Percentiles rank a stretch among this genome's conserved stretches.
Evolutionary conservation across 1,140 invertebrate genomes (phyloP).

Genomic region (Amyelois transitella): DNA sequence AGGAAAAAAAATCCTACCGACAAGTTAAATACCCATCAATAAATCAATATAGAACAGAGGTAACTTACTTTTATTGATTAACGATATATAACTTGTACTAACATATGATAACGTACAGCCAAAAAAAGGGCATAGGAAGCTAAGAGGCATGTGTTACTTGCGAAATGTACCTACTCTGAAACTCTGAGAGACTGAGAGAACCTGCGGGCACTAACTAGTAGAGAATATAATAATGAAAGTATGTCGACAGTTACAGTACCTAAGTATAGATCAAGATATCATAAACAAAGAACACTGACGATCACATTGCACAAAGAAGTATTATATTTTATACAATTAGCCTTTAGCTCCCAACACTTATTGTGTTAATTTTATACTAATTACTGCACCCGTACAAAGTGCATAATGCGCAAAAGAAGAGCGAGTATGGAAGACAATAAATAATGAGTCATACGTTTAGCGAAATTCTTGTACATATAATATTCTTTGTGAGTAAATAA

Average conservation of each 20-base stretch:
- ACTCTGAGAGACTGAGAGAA: too few relatives aligned
- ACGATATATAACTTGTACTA: too few relatives aligned
- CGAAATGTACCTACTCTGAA: too few relatives aligned
- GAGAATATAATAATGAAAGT: too few relatives aligned
- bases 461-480: slow-evolving; percentile 22
- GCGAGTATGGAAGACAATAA: slow-evolving; percentile 31
- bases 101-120: too few relatives aligned
- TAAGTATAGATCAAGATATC: not conserved
- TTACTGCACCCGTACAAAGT: not conserved
- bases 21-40: too few relatives aligned
- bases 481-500: not conserved
- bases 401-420: slow-evolving; percentile 1
- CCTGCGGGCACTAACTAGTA: too few relatives aligned
- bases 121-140: too few relatives aligned
- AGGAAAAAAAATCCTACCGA: too few relatives aligned
- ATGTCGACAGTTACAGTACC: not conserved
- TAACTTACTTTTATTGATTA: too few relatives aligned
- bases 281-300: not conserved
- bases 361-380: slow-evolving; percentile 1
- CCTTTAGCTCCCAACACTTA: not conserved
- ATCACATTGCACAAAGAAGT: not conserved
- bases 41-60: too few relatives aligned
- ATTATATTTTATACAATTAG: not conserved
- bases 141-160: too few relatives aligned
- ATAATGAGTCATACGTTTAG: slow-evolving; percentile 36